Percentiles rank a stretch among this genome's conserved stretches.
Conservation (phyloP, 2,797 vertebrate species). For the Ptychobarbus kaznakovi region DNA sequence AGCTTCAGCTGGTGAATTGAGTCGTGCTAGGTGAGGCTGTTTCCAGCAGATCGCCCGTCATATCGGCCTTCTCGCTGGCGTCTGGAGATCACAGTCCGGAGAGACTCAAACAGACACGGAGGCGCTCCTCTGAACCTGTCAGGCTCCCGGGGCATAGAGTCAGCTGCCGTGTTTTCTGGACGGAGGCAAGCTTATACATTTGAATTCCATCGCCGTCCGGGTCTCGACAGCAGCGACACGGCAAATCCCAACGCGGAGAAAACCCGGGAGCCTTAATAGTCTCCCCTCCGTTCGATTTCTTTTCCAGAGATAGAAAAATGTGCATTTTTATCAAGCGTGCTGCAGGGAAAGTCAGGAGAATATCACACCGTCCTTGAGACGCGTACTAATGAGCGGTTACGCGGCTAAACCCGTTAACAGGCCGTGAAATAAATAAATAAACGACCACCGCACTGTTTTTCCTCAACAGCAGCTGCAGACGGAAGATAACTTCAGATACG, state of each 20-base stretch:
- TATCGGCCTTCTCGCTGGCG: conserved; percentile 28
- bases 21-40: conserved; percentile 33
- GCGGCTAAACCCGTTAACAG: conserved; percentile 14
- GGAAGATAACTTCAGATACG: conserved; percentile 32
- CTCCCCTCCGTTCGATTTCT: conserved; percentile 40
- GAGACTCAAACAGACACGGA: conserved; percentile 38
- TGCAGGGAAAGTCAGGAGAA: conserved; percentile 50
- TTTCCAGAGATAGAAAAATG: conserved; percentile 49
- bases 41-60: conserved; percentile 50
- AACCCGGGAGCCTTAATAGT: conserved; percentile 35
- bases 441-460: neutral
- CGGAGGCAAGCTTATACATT: neutral
- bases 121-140: conserved; percentile 48
- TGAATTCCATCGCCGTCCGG: conserved; percentile 32
- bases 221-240: conserved; percentile 35
- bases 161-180: conserved; percentile 27
- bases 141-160: conserved; percentile 47
- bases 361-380: conserved; percentile 46
- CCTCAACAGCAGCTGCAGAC: conserved; percentile 24
- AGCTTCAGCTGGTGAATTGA: conserved; percentile 31
- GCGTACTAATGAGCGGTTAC: conserved; percentile 41
- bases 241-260: conserved; percentile 46
- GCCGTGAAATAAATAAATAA: conserved; percentile 18
- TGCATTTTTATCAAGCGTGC: conserved; percentile 56
- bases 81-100: conserved; percentile 47